Percentiles rank a stretch among this genome's conserved stretches.
These are phyloP conservation scores for Pardosa pseudoannulata DNA, from an alignment of 2,888 invertebrate genomes.

Conservation along the genomic window DNA sequence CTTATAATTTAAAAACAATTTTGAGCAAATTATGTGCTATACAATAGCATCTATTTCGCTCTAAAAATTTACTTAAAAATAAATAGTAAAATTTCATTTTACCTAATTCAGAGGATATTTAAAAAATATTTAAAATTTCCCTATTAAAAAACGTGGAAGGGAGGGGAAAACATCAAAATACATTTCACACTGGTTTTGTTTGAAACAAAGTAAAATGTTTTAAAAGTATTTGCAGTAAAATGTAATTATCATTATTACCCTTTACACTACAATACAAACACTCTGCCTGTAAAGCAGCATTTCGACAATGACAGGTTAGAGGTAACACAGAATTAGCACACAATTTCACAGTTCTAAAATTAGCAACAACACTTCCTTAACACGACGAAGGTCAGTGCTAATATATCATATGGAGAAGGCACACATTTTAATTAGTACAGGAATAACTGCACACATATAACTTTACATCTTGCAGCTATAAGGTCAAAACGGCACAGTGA, in stretches of 20 bases:
- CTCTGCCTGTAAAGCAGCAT: constrained; percentile 34
- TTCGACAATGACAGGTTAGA: constrained; percentile 36
- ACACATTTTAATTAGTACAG: constrained; percentile 70
- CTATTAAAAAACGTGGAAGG: too few relatives aligned
- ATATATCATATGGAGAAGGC: constrained; percentile 66
- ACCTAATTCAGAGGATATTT: neutral
- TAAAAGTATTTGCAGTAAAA: constrained; percentile 3
- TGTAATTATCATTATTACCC: neutral
- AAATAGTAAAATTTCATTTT: neutral
- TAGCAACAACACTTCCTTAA: constrained; percentile 50
- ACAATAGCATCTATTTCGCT: neutral
- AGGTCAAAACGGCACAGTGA: constrained; percentile 57
- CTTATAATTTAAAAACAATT: too few relatives aligned
- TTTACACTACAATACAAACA: constrained; percentile 28
- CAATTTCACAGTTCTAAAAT: constrained; percentile 60
- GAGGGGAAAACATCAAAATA: neutral
- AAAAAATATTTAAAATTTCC: too few relatives aligned
- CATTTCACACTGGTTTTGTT: too few relatives aligned
- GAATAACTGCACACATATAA: constrained; percentile 56
- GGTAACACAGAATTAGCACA: constrained; percentile 45
- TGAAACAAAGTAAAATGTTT: too few relatives aligned
- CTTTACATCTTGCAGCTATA: constrained; percentile 63
- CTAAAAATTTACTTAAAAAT: neutral
- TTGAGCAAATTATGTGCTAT: too few relatives aligned
- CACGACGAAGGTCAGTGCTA: constrained; percentile 53